Evolutionary conservation across 2,797 vertebrate species (phyloP).

Genomic region (Notoglanidium macrostoma): DNA sequence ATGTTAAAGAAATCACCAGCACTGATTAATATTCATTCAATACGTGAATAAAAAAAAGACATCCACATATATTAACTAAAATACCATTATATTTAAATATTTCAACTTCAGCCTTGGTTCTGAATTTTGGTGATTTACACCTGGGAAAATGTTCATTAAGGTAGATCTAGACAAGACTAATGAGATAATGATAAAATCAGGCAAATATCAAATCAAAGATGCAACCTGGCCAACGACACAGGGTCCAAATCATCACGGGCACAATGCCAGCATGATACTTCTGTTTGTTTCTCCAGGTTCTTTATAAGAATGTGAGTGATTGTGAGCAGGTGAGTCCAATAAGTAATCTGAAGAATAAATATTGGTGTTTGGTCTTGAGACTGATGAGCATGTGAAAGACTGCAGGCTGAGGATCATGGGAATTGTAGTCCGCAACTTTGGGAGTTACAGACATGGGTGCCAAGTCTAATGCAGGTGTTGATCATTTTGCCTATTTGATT

Average conservation of each 20-base stretch:
- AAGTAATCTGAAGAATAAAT: background rate
- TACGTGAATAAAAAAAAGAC: background rate
- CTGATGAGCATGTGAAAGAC: background rate
- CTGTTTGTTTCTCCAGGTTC: background rate
- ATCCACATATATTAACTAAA: background rate
- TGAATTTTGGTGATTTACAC: background rate
- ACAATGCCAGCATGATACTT: background rate
- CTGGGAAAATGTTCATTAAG: background rate
- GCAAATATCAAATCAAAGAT: background rate
- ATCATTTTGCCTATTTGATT: background rate
- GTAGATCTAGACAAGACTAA: no score
- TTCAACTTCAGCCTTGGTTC: background rate
- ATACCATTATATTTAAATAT: background rate
- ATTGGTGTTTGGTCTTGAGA: background rate
- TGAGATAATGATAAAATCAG: background rate
- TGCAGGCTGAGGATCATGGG: conserved; percentile 11
- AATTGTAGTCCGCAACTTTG: background rate
- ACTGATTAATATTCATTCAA: background rate
- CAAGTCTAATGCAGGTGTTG: background rate
- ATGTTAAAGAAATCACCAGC: background rate
- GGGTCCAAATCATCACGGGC: background rate
- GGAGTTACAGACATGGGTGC: background rate
- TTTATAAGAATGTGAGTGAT: background rate
- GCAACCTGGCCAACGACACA: background rate
- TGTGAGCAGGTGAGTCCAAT: background rate